Base-by-base conservation (phyloP, 2,797 vertebrate genomes). In the Lacerta agilis region DNA sequence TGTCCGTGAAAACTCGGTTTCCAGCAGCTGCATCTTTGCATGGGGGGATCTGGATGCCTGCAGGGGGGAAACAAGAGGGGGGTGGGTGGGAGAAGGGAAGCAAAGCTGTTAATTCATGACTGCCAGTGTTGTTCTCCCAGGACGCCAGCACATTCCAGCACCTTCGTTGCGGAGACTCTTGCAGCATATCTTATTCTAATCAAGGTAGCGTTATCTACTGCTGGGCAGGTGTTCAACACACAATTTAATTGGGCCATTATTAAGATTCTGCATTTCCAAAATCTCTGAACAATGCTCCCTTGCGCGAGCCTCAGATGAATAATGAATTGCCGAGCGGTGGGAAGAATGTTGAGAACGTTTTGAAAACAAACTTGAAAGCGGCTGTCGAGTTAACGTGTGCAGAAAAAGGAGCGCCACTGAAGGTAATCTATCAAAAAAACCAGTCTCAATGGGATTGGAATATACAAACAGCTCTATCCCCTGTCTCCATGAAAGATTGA, bases 1-100 rank as follows among this genome's bases (percentile, higher is more conserved):
- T 0, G 98, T 98, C 67, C 95, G 96, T 0, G 98, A 99, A 93
- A 99, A 99, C 87, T 98, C 98, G 0, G 98, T 99, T 94, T 99
- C 98, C 91, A 98, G 93, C 29, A 98, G 96, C 87, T 98, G 97
- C 96, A 98, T 97, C 87, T 96, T 97, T 2, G 94, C 92, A 66
- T 97, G 94, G 0, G 95, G 95, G 7, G 97, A 94, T 85, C 96
- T 94, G 3, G 95, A 91, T 79, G 97, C 95, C 97, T 98, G 90
- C 0, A 0, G 83, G 27, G 87, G 69, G 87, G 83, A 64, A 17
- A 4, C 55, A 2, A 55, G 38, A 17, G 27, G n/a, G n/a, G 49
- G 1, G 29, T 23, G 8, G 49, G 77, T 25, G 73, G 7, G 10
- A 43, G 36, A 89, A 49, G 79, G n/a, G 36, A 23, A 88, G 87